Base-by-base conservation (phyloP, 2,888 invertebrate species). In the Lacanobia oleracea region DNA sequence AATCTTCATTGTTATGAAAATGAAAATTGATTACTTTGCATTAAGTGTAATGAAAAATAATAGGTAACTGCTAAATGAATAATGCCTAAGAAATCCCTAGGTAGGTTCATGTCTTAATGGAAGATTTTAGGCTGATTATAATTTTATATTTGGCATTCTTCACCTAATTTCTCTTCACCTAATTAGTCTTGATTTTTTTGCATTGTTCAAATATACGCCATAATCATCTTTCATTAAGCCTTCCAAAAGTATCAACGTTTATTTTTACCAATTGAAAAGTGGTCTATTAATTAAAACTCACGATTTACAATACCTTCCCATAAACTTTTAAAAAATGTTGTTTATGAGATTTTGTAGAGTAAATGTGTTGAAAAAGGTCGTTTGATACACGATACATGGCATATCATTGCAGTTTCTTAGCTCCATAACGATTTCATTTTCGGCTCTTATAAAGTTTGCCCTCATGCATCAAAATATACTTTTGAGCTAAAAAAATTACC, bases 11-110 rank as follows among this genome's bases (percentile, higher is more conserved):
- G 65, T 70, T 67, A 18, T 57, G 21, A 40, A 71, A 71, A 82
- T 74, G 66, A 71, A 61, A 66, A 82, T 79, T 68, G 45, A 77
- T 79, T 59, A 53, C n/a, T 40, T 33, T 40, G 18, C 53, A 66
- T 79, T 68, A 51, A n/a, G 18, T 51, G 1, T 63, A 70, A 76
- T 70, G 77, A 76, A 76, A 69, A 66, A 63, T 69, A 63, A 54
- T 65, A 53, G 68, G n/a, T 14, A 27, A 50, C 6, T 51, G 50
- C 21, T 64, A 56, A 40, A 53, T 37, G 16, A 59, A 73, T 66
- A 73, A 79, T 53, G 64, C 56, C 27, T 43, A 18, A 57, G 64
- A 59, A 43, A 54, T 62, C 14, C 10, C 37, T 10, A 59, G 56
- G 12, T 12, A 56, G 60, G 14, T 64, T 59, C 21, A 50, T 56